A percentile compares a stretch with the other conserved stretches of the same genome.
Conservation (phyloP, 2,797 vertebrate genomes). For the Dendrocincla fuliginosa region DNA sequence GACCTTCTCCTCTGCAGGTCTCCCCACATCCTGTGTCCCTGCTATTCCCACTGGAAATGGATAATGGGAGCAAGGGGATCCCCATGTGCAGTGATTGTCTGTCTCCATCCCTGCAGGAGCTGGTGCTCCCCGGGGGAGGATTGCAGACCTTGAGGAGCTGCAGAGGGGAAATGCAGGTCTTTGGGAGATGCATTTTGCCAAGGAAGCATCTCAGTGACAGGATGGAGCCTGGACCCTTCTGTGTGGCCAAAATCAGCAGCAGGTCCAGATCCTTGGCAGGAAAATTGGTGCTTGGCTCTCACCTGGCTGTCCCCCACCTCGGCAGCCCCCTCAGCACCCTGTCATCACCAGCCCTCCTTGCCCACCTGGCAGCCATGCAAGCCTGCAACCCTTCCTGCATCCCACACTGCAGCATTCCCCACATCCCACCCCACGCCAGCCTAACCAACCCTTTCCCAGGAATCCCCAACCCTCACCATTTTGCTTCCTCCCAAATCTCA, state of each 20-base stretch:
- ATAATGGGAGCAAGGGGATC: fast-evolving
- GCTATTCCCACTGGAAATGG: fast-evolving
- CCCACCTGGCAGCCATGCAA: background rate
- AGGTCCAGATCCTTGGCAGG: background rate
- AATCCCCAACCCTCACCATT: fast-evolving
- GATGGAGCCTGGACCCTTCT: background rate
- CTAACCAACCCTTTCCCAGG: too few relatives aligned
- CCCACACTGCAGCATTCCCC: background rate
- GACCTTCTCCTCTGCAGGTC: background rate
- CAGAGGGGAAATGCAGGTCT: background rate
- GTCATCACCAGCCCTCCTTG: background rate
- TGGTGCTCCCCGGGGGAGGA: background rate
- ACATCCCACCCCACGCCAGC: background rate
- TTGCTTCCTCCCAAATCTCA: fast-evolving
- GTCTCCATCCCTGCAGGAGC: background rate
- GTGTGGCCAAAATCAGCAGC: background rate
- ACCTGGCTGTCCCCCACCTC: fast-evolving
- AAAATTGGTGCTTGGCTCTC: background rate
- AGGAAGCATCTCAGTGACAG: fast-evolving
- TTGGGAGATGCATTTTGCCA: background rate
- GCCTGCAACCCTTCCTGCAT: background rate
- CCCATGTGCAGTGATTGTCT: fast-evolving
- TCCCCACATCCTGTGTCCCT: background rate
- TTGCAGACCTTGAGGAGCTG: background rate
- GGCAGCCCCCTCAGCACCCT: too few relatives aligned